Evolutionary conservation across 2,797 vertebrate species (phyloP).

Genomic region (Diplodus sargus): DNA sequence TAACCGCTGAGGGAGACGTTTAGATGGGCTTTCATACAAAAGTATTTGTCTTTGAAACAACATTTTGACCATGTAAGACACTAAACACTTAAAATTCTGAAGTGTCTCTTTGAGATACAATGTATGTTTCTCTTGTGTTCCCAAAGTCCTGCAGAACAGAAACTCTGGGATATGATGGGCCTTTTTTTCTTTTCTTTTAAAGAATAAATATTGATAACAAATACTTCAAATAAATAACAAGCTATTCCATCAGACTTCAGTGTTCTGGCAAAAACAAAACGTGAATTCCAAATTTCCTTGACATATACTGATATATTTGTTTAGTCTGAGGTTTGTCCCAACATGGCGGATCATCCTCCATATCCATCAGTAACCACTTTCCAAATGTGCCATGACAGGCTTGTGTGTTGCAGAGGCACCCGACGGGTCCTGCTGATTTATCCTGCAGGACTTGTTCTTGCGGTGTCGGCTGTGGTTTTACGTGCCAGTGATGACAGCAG

Average conservation of each 20-base stretch:
- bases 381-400: conserved; percentile 41
- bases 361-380: conserved; percentile 28
- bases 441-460: conserved; percentile 24
- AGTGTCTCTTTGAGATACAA: background rate
- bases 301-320: conserved; percentile 5
- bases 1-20: background rate
- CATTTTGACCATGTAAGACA: background rate
- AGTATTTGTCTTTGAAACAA: background rate
- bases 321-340: conserved; percentile 31
- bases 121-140: too few species aligned
- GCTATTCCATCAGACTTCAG: background rate
- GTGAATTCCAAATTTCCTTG: background rate
- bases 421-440: conserved; percentile 13
- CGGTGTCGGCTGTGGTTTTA: background rate
- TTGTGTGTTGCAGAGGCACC: conserved; percentile 19
- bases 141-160: background rate
- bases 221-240: background rate
- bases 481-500: conserved; percentile 13
- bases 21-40: background rate
- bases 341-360: conserved; percentile 46
- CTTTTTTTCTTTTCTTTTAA: background rate
- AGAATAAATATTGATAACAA: background rate
- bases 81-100: background rate
- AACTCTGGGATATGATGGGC: background rate
- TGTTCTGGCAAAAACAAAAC: background rate